These are phyloP conservation scores for Drosophila birchii DNA, from an alignment of 2,888 invertebrate genomes.

Conservation along the genomic window DNA sequence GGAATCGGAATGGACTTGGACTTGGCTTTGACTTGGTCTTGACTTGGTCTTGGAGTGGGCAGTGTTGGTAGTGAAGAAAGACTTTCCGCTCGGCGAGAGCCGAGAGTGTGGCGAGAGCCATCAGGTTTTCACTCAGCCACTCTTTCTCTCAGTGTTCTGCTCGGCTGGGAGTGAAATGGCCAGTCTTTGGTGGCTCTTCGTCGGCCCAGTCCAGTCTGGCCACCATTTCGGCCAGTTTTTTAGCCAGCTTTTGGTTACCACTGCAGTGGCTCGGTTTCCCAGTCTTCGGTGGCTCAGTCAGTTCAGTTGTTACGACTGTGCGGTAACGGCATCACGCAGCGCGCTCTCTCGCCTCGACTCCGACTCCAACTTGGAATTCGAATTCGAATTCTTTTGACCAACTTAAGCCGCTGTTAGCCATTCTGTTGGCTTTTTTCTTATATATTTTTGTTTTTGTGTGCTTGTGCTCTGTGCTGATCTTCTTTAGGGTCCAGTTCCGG, in stretches of 20 bases:
- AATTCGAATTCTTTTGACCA: conserved; percentile 16
- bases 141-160: conserved; percentile 52
- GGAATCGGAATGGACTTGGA: conserved; percentile 15
- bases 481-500: neutral
- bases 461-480: neutral
- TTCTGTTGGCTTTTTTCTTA: conserved; percentile 1
- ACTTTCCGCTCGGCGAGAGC: conserved; percentile 12
- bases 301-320: conserved; percentile 79
- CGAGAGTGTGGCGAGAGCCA: neutral
- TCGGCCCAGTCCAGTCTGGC: conserved; percentile 54
- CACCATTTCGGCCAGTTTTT: conserved; percentile 35
- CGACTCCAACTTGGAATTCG: neutral
- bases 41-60: neutral
- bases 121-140: conserved; percentile 52
- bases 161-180: conserved; percentile 73
- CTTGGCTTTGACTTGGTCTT: neutral
- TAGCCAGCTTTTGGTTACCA: conserved; percentile 15
- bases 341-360: conserved; percentile 19
- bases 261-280: conserved; percentile 6
- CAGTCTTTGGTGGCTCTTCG: conserved; percentile 61
- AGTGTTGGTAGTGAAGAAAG: conserved; percentile 11
- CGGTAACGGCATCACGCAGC: conserved; percentile 76
- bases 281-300: conserved; percentile 25
- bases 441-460: neutral
- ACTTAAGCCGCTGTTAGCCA: conserved; percentile 5